Evolutionary conservation across 2,888 invertebrate genomes (phyloP), one percentile per base, ranked within the genome.

Genomic region (Mermis nigrescens): DNA sequence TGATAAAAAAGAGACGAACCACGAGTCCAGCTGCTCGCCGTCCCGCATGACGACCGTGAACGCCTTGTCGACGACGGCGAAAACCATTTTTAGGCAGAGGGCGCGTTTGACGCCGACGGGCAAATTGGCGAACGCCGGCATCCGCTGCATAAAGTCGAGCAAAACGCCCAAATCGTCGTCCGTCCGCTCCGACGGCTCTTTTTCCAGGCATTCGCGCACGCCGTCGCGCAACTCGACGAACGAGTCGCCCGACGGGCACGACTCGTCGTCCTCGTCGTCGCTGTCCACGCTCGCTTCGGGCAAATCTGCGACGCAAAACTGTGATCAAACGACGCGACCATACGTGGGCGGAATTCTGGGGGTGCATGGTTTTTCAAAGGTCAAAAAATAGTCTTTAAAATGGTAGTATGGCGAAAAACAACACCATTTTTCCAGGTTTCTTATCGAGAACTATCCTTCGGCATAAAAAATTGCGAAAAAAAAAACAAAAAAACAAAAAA

Each of bases 11-110:
- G n/a, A n/a, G n/a, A n/a, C 51, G 15, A 4, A 71, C 95, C 95
- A 95, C 31, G 94, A 92, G 77, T 98, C 98, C 70, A 98, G 80
- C 77, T 94, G 91, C 76, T 98, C 95, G n/a, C 91, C 91, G 76
- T 98, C 88, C 72, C 89, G 90, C 84, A 98, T 88, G 3, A 98
- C 94, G 63, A 91, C 82, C 38, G 94, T 95, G 29, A 89, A 91
- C 46, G 91, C 86, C 72, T 91, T 89, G 73, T 94, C 92, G 29
- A 98, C 95, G 1, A 94, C 91, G 1, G 95, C 98, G 77, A 95
- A 95, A 29, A 95, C 94, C 95, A 98, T 98, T 24, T 70, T 70
- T 31, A 86, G 83, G 76, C 95, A 95, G 59, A 98, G 79, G 58
- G 91, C 91, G 66, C 91, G 80, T 63, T 94, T 80, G 46, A 94